Evolutionary conservation across 2,797 vertebrate genomes (phyloP), one percentile per base, ranked within the genome.

Genomic region (Myioborus miniatus): DNA sequence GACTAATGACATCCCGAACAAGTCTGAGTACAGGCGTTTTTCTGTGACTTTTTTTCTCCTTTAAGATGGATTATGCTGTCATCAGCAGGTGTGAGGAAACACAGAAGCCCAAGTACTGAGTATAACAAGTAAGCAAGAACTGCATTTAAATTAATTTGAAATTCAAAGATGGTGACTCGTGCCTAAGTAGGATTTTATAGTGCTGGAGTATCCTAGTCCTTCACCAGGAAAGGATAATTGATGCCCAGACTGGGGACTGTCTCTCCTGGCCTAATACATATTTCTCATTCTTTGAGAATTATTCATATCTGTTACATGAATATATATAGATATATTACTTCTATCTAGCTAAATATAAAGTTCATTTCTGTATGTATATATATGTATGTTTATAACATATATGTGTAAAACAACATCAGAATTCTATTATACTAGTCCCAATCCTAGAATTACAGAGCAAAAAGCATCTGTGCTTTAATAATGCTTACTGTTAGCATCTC

Each of bases 81-180:
- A 83, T 92, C 90, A 87, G 89, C 89, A 94, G 79, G 75, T 91
- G 82, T 81, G 63, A 69, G 69, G 36, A 89, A 95, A 89, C 56
- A 82, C 67, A 92, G 92, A 85, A 92, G 46, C n/a, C 37, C 19
- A 41, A 92, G 69, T 50, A 78, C n/a, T 19, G 17, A 64, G 50
- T 91, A 64, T 62, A 89, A 76, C 19, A 67, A 85, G 32, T 41
- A 81, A 87, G 43, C 16, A 91, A 68, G 32, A 93, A 55, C 29
- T 85, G 50, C 36, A 89, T 93, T 96, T 94, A 85, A 94, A 95
- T 83, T 94, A 32, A 80, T 86, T 89, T 96, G 72, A 89, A 93
- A 89, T 75, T 65, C 65, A 85, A 87, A 96, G 29, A 22, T 62
- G 80, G 39, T 71, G 49, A 89, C 68, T 87, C 0, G 1, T 5